Evolutionary conservation across 2,113 vertebrate species (phyloP), one percentile per base, ranked within the genome.

Genomic region (Gobio gobio): DNA sequence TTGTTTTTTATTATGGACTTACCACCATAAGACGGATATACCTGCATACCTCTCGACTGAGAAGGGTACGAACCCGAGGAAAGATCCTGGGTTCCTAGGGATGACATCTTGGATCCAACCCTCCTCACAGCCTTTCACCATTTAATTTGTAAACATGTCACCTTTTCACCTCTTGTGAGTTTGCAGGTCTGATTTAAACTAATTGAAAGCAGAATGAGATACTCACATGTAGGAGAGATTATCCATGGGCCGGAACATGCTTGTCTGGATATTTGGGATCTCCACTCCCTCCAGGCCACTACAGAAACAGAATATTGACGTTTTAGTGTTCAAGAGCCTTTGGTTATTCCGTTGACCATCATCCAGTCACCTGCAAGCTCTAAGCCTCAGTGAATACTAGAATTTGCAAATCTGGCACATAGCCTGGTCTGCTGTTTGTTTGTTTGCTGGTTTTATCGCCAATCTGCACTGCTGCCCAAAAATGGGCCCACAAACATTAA

Each of bases 201-300:
- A 66, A 36, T 5, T 7, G 3, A 73, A 49, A 83, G 8, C 20
- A 58, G 33, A 9, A 47, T 70, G 5, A 74, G 1, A 86, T 91
- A 93, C 92, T 73, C 91, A 95, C 92, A 95, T 95, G 90, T 96
- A 90, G 36, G 95, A 96, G n/a, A 97, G 91, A 83, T 96, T 96
- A 88, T 83, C 94, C 93, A 95, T 94, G 2, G 91, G 88, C n/a
- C 93, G 92, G 87, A 97, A 97, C 92, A 95, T 95, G 84, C 87
- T 91, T 29, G 91, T 90, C 33, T 94, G 94, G 92, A 95, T 95
- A 87, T 95, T 93, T 82, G 92, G 91, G 88, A 96, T 95, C 58
- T 96, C 93, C 78, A 93, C 94, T 0, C 94, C 96, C 90, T 95
- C 93, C 90, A 96, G 86, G 4, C 94, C 92, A 87, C 94, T 97